Conservation (phyloP, 2,888 invertebrate species). For the Melangyna quadrimaculata region DNA sequence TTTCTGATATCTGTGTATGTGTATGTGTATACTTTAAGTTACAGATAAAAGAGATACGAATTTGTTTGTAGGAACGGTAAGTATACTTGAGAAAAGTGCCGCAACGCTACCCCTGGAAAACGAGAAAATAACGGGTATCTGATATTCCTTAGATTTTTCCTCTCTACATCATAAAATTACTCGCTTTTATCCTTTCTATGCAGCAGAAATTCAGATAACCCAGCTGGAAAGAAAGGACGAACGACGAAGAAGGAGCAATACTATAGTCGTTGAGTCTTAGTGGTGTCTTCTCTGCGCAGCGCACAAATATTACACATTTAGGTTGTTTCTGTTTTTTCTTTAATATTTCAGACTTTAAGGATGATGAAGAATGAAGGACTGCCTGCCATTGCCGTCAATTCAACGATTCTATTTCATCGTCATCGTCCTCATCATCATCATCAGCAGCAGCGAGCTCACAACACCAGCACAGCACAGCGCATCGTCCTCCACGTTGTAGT, state of each 20-base stretch:
- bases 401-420: constrained; percentile 50
- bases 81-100: constrained; percentile 4
- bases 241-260: not conserved
- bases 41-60: not conserved
- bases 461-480: no score
- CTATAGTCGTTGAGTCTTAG: not conserved
- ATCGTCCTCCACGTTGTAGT: constrained; percentile 1
- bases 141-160: constrained; percentile 37
- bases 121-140: not conserved
- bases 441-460: no score
- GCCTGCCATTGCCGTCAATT: constrained; percentile 58
- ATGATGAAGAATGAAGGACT: not conserved
- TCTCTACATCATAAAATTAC: constrained; percentile 37
- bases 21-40: constrained; percentile 3
- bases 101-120: constrained; percentile 45
- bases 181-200: constrained; percentile 8
- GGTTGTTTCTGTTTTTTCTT: not conserved
- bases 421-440: constrained; percentile 9
- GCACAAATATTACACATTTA: constrained; percentile 5
- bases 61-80: not conserved
- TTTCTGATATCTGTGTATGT: not conserved
- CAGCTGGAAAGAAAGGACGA: constrained; percentile 4
- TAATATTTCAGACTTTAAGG: not conserved
- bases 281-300: constrained; percentile 41
- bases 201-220: constrained; percentile 10